Conservation (phyloP, 1,140 invertebrate genomes). For the Ips typographus region DNA sequence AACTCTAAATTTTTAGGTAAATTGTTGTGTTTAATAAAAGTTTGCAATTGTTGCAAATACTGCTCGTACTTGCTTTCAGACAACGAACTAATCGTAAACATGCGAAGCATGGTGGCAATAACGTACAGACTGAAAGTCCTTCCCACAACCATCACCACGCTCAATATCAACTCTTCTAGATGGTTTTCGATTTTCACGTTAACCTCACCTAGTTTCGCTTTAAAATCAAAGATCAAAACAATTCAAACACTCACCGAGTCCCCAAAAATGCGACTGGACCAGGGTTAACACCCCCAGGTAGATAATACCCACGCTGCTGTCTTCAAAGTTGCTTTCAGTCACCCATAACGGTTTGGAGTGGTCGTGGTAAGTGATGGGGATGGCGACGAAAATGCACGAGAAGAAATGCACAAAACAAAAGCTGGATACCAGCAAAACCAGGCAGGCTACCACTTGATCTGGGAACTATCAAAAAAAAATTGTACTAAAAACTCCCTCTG, state of each 20-base stretch:
- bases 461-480: too few species aligned
- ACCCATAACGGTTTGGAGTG: neutral
- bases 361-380: neutral
- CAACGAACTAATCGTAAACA: slow-evolving; percentile 21
- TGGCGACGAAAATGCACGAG: too few species aligned
- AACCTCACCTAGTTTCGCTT: neutral
- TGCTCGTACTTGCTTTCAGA: slow-evolving; percentile 36
- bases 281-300: neutral
- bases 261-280: slow-evolving; percentile 11
- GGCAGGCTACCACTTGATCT: too few species aligned
- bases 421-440: too few species aligned
- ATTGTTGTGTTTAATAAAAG: slow-evolving; percentile 20
- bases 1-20: slow-evolving; percentile 13
- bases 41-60: slow-evolving; percentile 17
- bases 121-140: slow-evolving; percentile 27
- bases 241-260: neutral
- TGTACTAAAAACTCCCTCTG: too few species aligned
- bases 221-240: neutral
- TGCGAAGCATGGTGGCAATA: slow-evolving; percentile 17
- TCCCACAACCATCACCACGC: slow-evolving; percentile 19
- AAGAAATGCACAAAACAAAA: too few species aligned
- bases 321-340: neutral
- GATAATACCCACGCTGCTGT: neutral
- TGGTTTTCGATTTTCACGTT: neutral
- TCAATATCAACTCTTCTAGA: slow-evolving; percentile 15